Conservation (phyloP, 2,113 vertebrate species). For the Siphamia tubifer region DNA sequence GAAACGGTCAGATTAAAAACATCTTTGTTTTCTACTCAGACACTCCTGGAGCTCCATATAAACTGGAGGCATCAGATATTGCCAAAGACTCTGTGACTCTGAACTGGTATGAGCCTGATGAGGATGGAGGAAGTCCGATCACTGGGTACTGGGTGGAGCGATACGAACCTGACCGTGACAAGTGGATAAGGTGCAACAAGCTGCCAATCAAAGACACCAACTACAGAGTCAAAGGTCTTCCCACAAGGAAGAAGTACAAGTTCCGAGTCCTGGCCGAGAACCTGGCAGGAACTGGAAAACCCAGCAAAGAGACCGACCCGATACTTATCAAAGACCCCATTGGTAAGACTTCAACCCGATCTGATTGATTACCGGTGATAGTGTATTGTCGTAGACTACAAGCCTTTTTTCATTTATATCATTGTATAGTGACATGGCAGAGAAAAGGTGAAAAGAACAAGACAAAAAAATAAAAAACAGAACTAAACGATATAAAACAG, state of each 20-base stretch:
- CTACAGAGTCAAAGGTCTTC: slow-evolving; percentile 95
- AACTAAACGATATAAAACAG: too few relatives aligned
- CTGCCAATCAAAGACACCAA: slow-evolving; percentile 92
- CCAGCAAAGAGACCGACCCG: slow-evolving; percentile 91
- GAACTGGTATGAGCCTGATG: slow-evolving; percentile 95
- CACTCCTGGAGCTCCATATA: slow-evolving; percentile 92
- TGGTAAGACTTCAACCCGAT: slow-evolving; percentile 75
- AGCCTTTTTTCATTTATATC: too few relatives aligned
- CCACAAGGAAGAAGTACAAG: slow-evolving; percentile 98
- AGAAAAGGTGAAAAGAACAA: too few relatives aligned
- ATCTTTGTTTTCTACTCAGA: slow-evolving; percentile 74
- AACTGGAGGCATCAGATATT: slow-evolving; percentile 87
- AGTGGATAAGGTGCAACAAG: slow-evolving; percentile 97
- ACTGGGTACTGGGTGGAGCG: slow-evolving; percentile 97
- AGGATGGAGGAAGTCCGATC: slow-evolving; percentile 97
- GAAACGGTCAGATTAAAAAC: too few relatives aligned
- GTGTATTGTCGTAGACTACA: too few relatives aligned
- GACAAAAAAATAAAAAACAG: too few relatives aligned
- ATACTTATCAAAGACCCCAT: slow-evolving; percentile 97
- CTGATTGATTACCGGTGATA: too few relatives aligned
- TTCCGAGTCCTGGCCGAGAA: slow-evolving; percentile 98
- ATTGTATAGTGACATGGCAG: too few relatives aligned
- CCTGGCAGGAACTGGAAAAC: slow-evolving; percentile 95
- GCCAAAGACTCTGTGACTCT: slow-evolving; percentile 93
- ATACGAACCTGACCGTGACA: slow-evolving; percentile 92